Evolutionary conservation across 2,113 vertebrate genomes (phyloP).

Genomic region (Otis tarda): DNA sequence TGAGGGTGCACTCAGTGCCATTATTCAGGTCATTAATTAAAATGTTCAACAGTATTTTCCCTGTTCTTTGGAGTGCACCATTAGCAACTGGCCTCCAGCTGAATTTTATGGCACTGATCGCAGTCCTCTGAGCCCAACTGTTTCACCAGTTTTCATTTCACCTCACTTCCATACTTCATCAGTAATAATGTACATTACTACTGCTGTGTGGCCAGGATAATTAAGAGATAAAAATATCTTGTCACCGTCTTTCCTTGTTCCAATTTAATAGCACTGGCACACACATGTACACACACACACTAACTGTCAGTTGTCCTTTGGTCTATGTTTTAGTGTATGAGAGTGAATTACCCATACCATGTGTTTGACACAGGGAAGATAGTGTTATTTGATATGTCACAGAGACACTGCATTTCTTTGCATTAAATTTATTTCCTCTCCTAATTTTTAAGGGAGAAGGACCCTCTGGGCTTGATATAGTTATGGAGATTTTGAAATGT

Average conservation of each 20-base stretch:
- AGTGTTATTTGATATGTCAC: not conserved
- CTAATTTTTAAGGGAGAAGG: not conserved
- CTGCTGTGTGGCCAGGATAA: not conserved
- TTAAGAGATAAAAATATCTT: not conserved
- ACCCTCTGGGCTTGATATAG: not conserved
- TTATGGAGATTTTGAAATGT: not conserved
- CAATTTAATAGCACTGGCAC: not conserved
- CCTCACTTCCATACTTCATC: not conserved
- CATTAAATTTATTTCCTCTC: not conserved
- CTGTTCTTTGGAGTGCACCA: not conserved
- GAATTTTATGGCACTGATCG: not conserved
- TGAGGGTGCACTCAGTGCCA: not conserved
- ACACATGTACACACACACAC: not conserved
- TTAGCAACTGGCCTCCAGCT: not conserved
- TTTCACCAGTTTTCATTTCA: not conserved
- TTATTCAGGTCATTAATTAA: not conserved
- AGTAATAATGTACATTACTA: not conserved
- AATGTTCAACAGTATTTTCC: not conserved
- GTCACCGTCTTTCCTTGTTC: not conserved
- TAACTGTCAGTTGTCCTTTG: not conserved
- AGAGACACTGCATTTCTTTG: not conserved
- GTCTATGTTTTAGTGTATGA: not conserved
- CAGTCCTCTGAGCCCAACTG: not conserved
- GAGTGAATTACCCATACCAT: not conserved
- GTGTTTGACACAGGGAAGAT: not conserved